These are phyloP conservation scores for Phania funesta DNA, from an alignment of 2,888 invertebrate species.

Conservation along the genomic window DNA sequence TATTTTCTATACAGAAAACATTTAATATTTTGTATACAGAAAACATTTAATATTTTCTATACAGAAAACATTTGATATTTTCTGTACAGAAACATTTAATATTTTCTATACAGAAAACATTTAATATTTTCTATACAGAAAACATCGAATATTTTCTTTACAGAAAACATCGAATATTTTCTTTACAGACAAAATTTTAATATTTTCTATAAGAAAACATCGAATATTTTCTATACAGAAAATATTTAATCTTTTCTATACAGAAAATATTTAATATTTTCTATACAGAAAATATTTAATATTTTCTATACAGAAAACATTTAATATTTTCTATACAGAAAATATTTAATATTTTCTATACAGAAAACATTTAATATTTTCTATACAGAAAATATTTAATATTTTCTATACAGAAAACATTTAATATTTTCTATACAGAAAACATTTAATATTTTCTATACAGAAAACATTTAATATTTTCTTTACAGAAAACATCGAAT, in stretches of 20 bases:
- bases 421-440: neutral
- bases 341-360: neutral
- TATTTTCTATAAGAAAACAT: conserved; percentile 6
- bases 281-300: neutral
- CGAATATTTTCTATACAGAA: neutral
- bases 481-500: neutral
- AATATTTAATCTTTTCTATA: neutral
- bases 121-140: neutral
- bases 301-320: neutral
- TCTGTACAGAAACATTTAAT: neutral
- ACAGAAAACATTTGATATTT: neutral
- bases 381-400: neutral
- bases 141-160: neutral
- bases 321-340: neutral
- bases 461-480: neutral
- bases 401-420: neutral
- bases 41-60: neutral
- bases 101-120: conserved; percentile 14
- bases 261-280: neutral
- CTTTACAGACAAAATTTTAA: neutral
- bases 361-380: neutral
- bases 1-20: conserved; percentile 9
- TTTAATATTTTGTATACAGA: neutral
- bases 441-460: neutral
- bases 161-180: neutral